A percentile compares a stretch with the other conserved stretches of the same genome.
Evolutionary conservation across 2,113 vertebrate genomes (phyloP).

Genomic region (Monopterus albus): DNA sequence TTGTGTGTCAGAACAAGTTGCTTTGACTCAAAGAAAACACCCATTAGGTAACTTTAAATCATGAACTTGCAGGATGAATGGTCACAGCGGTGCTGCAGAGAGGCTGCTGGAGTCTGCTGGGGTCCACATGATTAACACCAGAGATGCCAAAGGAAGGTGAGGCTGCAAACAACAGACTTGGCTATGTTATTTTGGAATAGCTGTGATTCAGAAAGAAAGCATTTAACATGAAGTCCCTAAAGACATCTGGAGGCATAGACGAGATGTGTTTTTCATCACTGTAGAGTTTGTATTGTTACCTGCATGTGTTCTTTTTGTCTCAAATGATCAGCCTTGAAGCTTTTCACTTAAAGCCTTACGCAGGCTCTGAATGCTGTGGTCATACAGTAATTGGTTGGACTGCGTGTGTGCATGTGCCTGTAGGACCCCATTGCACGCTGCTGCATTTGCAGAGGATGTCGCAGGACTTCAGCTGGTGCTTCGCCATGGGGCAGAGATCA

Average conservation of each 20-base stretch:
- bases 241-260: neutral
- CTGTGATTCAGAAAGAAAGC: neutral
- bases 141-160: constrained; percentile 98
- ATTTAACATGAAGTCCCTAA: neutral
- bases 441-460: constrained; percentile 93
- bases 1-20: neutral
- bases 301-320: neutral
- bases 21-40: too few relatives aligned
- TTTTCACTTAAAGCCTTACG: neutral
- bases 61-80: constrained; percentile 87
- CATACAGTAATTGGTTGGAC: neutral
- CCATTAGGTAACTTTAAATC: neutral
- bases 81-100: constrained; percentile 93
- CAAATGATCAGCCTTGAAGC: neutral
- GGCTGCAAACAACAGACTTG: constrained; percentile 1
- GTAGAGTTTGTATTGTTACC: neutral
- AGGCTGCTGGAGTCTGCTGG: constrained; percentile 93
- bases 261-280: neutral
- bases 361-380: neutral
- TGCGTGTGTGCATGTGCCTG: constrained; percentile 2
- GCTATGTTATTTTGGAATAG: neutral
- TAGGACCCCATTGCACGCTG: constrained; percentile 96
- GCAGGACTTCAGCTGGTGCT: constrained; percentile 93
- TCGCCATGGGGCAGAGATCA: constrained; percentile 91
- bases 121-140: constrained; percentile 95